Base-by-base conservation (phyloP, 2,797 vertebrate species). In the Salmo trutta region DNA sequence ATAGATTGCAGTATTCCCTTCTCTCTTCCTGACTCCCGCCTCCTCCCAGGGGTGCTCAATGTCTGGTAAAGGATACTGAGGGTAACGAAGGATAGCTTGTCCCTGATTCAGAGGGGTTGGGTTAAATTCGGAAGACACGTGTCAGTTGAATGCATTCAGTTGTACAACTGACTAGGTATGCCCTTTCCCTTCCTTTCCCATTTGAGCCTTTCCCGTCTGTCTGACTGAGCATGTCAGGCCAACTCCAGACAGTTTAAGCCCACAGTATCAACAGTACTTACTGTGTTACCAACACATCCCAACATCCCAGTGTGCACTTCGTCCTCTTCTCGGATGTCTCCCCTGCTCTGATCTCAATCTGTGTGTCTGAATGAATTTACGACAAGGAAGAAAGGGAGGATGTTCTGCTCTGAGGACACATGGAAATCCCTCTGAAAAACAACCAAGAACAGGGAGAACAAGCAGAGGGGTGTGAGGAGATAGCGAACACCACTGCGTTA, bases 401-500 rank as follows among this genome's bases (percentile, higher is more conserved):
- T 47, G 12, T 47, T 47, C 10, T n/a, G 56, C 56, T 59, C 17
- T 59, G 56, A 59, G 56, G 17, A 19, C 56, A 59, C 17, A 59
- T n/a, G 56, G n/a, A 59, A 59, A 21, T 8, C 2, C 10, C 12
- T 24, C 62, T 65, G 21, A 21, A n/a, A n/a, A 59, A 17, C 56
- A n/a, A n/a, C 5, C 1, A 5, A n/a, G n/a, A n/a, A 59, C 56
- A 59, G 56, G 62, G 62, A 65, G 62, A 12, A 65, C 62, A 29
- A 29, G 27, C 24, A 29, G 21, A 10, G 62, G 15, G 24, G 62
- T 29, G 24, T 29, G 62, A 65, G 62, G 24, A 8, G 21, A 59
- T 17, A 59, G 16, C 70, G 76, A 84, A 67, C 75, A 76, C 71
- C 78, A 74, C 78, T 71, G 77, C 72, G 77, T 81, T 82, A 83